Base-by-base conservation (phyloP, 1,140 invertebrate genomes). In the Aphidius ervi region DNA sequence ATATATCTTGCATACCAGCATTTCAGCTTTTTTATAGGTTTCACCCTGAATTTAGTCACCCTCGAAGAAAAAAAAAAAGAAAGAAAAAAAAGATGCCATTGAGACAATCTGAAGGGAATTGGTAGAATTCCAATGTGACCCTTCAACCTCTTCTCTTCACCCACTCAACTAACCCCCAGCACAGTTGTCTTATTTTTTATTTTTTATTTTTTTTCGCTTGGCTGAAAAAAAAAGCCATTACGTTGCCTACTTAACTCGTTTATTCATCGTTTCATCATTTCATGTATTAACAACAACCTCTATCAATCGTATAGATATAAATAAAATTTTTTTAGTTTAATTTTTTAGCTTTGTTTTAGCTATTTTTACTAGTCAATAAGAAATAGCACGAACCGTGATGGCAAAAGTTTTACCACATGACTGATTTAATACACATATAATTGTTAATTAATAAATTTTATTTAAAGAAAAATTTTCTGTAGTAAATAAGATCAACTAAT, bases 101-200 rank as follows among this genome's bases (percentile, higher is more conserved):
- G 70, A 74, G 69, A 78, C 74, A 72, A 77, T 77, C 68, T 67
- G 58, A 65, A 68, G 70, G 69, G 73, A 74, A 77, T 75, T 70
- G 66, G 70, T 74, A 63, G 67, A 78, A 78, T 77, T 79, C 76
- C 75, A 70, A 67, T 67, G 65, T 59, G 67, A 68, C 68, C 66
- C 67, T 65, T 58, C 42, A 45, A 54, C 52, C 42, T 54, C 40
- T 9, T 54, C 52, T 37, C 39, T 31, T 31, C 23, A 31, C 23
- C 23, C 23, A 31, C 23, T 31, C 23, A 31, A 31, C 43, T 23
- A 60, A 63, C 37, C 59, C 31, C 42, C 46, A 10, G 31, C 6
- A 41, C 16, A 20, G 9, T 47, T 58, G 43, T 63, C 54, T 62
- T 46, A 45, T 40, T 63, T 49, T 49, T 50, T 54, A 57, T 46